A percentile compares a stretch with the other conserved stretches of the same genome.
phyloP scores from a whole-genome alignment of 2,797 vertebrate species.

The Enoplosus armatus region DNA sequence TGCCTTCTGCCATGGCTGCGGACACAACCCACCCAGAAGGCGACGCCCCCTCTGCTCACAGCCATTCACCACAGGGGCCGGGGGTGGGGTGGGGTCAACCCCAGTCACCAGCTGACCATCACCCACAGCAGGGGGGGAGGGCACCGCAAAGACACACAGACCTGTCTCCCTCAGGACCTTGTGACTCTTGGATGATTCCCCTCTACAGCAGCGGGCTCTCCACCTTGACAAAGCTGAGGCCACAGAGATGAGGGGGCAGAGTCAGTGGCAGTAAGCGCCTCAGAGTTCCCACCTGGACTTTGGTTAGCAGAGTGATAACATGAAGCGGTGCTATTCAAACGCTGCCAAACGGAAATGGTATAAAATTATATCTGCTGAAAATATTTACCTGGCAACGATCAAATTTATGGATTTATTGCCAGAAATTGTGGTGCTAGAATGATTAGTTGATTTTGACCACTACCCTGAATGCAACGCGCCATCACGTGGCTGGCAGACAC shows the following conservation, averaged over 20 bases:
- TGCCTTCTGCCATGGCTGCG: conserved; percentile 74
- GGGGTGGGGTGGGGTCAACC: no score
- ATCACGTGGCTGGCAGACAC: no score
- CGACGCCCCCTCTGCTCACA: conserved; percentile 82
- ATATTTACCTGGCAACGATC: not conserved
- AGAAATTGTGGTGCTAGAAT: not conserved
- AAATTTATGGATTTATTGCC: no score
- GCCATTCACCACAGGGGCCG: conserved; percentile 83
- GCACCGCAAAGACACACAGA: conserved; percentile 13
- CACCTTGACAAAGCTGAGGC: conserved; percentile 23
- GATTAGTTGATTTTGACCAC: not conserved
- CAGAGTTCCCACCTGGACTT: not conserved
- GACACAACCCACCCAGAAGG: conserved; percentile 83
- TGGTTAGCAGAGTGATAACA: not conserved
- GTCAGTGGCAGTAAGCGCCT: not conserved
- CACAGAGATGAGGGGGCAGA: conserved; percentile 14
- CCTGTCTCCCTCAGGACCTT: not conserved
- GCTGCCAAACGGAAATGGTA: not conserved
- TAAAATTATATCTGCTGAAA: not conserved
- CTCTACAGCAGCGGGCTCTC: conserved; percentile 3
- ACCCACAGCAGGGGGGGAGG: conserved; percentile 19
- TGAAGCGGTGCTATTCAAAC: not conserved
- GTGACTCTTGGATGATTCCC: not conserved
- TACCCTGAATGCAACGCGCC: no score
- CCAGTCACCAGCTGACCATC: conserved; percentile 75